Percentiles rank a stretch among this genome's conserved stretches.
These are phyloP conservation scores for Turritopsis dohrnii DNA, from an alignment of 30 jellyfish, hydroid and myxozoan species.

Conservation along the genomic window DNA sequence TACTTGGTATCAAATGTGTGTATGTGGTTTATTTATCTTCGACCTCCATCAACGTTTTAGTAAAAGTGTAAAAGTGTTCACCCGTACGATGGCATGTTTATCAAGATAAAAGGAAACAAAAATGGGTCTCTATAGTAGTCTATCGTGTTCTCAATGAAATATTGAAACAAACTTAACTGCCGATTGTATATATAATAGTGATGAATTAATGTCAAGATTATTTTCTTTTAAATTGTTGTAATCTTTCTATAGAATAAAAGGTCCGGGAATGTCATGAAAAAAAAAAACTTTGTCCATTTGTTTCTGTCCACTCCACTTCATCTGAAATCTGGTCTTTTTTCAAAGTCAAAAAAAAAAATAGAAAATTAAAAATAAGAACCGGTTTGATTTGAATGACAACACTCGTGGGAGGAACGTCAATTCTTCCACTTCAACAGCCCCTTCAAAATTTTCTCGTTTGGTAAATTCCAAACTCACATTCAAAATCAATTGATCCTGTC, in stretches of 20 bases:
- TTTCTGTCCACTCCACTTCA: not conserved
- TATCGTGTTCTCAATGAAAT: not conserved
- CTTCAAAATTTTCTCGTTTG: too few species aligned
- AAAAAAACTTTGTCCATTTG: too few species aligned
- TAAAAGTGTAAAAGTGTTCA: not conserved
- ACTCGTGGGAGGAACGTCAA: too few species aligned
- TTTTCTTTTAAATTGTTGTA: constrained; percentile 38
- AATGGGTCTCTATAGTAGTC: not conserved
- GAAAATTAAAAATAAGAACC: too few species aligned
- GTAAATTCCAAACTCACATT: too few species aligned
- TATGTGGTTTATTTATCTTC: not conserved
- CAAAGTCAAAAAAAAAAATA: not conserved
- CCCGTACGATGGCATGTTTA: not conserved
- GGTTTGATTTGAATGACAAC: too few species aligned
- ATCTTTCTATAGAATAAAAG: constrained; percentile 17
- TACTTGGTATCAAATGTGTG: not conserved
- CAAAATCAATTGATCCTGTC: too few species aligned
- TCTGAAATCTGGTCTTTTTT: not conserved
- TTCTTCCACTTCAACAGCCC: too few species aligned
- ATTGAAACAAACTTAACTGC: not conserved
- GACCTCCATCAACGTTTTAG: not conserved
- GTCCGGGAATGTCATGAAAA: constrained; percentile 5
- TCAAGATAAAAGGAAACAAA: not conserved
- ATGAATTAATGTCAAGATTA: constrained; percentile 23
- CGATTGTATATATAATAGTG: constrained; percentile 33